phyloP scores from a whole-genome alignment of 2,797 vertebrate genomes.

The Pteropus rufus region DNA sequence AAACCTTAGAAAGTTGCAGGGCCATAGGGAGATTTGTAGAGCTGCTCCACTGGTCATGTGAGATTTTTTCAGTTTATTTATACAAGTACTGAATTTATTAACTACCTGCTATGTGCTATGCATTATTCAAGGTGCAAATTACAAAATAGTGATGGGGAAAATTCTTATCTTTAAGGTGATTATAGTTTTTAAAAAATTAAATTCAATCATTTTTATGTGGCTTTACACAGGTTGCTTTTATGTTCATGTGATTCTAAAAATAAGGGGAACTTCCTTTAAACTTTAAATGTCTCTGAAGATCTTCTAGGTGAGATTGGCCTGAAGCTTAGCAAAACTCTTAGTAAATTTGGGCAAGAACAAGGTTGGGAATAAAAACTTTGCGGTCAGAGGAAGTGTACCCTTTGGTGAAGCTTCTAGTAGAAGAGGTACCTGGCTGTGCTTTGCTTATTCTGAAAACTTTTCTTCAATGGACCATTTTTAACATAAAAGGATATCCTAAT shows the following conservation, averaged over 20 bases:
- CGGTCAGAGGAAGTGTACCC: neutral
- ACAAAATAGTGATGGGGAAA: neutral
- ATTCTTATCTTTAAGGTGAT: neutral
- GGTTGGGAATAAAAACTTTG: neutral
- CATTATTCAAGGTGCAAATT: neutral
- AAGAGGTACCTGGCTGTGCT: neutral
- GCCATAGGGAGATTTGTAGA: neutral
- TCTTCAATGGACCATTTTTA: neutral
- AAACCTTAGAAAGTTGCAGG: neutral
- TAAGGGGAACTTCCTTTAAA: neutral
- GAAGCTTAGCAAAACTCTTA: slow-evolving; percentile 18
- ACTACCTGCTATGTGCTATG: neutral
- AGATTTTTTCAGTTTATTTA: neutral
- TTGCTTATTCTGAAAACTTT: neutral
- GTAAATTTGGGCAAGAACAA: slow-evolving; percentile 1
- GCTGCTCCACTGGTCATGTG: neutral
- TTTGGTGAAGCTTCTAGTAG: neutral
- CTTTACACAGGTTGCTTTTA: neutral
- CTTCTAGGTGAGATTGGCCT: neutral
- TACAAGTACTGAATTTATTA: slow-evolving; percentile 26
- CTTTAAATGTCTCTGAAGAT: neutral
- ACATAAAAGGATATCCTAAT: neutral
- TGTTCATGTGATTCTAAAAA: neutral
- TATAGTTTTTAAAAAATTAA: neutral
- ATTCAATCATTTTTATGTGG: neutral